phyloP scores from a whole-genome alignment of 2,113 vertebrate genomes.

The Chlorodrepanis virens region DNA sequence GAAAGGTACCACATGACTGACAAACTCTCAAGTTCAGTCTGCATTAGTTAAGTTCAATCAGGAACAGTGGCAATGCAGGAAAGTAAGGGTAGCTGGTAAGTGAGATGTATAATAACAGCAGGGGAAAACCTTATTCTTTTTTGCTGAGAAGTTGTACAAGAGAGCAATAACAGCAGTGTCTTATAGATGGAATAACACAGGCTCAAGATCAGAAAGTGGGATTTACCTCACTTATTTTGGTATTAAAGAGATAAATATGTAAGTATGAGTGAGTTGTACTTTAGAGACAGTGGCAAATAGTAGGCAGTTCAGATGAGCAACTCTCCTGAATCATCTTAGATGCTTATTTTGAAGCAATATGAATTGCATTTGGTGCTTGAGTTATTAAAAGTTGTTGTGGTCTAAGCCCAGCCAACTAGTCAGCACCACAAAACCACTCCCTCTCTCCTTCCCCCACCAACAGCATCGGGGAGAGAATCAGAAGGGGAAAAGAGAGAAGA shows the following conservation, averaged over 20 bases:
- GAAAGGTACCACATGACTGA: background rate
- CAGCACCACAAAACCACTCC: background rate
- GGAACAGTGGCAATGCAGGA: background rate
- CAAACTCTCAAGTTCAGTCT: background rate
- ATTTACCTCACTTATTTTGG: background rate
- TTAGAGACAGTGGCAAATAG: background rate
- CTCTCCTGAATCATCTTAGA: background rate
- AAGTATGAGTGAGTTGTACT: background rate
- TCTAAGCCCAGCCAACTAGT: background rate
- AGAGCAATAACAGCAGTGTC: background rate
- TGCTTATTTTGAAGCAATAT: background rate
- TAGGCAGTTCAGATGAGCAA: background rate
- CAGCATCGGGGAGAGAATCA: rapidly evolving
- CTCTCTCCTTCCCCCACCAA: background rate
- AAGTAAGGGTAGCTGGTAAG: background rate
- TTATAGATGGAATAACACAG: background rate
- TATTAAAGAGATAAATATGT: background rate
- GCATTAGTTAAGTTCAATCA: background rate
- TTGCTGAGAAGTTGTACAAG: background rate
- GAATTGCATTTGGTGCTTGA: background rate
- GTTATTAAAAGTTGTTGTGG: background rate
- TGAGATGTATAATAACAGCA: background rate
- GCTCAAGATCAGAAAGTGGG: background rate
- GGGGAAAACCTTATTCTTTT: background rate
- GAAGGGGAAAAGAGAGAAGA: background rate